Evolutionary conservation across 2,888 invertebrate species (phyloP).

Genomic region (Taenaris catops): DNA sequence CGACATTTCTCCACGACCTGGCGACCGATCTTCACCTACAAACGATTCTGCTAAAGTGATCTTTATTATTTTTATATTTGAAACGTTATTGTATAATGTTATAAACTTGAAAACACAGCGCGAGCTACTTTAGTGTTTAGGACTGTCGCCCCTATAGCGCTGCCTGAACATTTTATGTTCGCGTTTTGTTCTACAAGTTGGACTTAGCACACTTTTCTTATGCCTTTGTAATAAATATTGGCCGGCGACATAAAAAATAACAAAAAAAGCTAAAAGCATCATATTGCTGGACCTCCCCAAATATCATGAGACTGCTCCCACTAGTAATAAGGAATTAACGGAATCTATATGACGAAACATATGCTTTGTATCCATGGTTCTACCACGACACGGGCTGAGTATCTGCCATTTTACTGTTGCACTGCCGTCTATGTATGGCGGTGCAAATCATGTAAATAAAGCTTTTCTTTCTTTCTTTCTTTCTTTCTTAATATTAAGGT

Average conservation of each 20-base stretch:
- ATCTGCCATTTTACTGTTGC: too few species aligned
- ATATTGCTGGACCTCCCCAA: constrained; percentile 58
- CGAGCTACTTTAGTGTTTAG: constrained; percentile 66
- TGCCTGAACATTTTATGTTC: constrained; percentile 67
- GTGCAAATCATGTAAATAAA: too few species aligned
- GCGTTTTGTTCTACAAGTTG: constrained; percentile 67
- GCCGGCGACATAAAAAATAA: constrained; percentile 61
- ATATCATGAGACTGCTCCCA: constrained; percentile 66
- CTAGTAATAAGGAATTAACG: constrained; percentile 52
- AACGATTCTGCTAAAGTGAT: constrained; percentile 60
- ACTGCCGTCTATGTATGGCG: too few species aligned
- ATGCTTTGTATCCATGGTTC: constrained; percentile 57
- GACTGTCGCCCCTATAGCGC: constrained; percentile 29
- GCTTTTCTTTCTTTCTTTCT: too few species aligned
- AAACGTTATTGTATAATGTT: constrained; percentile 65
- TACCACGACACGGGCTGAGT: too few species aligned
- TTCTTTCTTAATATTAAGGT: too few species aligned
- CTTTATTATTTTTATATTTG: constrained; percentile 72
- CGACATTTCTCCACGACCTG: constrained; percentile 2
- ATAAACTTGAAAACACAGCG: constrained; percentile 64
- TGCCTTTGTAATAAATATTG: constrained; percentile 49
- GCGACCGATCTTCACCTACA: constrained; percentile 28
- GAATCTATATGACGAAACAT: constrained; percentile 53
- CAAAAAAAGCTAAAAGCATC: constrained; percentile 43
- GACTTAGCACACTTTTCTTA: constrained; percentile 74